phyloP scores from a whole-genome alignment of 2,888 invertebrate genomes.

The Podabrus alpinus region DNA sequence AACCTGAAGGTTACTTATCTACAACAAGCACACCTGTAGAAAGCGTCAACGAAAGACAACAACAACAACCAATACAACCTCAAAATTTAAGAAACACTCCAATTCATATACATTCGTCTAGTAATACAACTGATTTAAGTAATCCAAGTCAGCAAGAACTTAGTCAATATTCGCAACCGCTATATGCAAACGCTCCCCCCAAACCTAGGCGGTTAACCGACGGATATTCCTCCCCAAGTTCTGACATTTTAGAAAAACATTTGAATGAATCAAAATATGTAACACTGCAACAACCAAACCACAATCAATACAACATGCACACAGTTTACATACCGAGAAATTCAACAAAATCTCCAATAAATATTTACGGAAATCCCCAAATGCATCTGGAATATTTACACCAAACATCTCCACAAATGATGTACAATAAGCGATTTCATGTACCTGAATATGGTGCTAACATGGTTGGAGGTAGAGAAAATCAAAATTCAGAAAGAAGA shows the following conservation, averaged over 20 bases:
- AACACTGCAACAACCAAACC: constrained; percentile 50
- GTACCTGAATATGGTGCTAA: constrained; percentile 33
- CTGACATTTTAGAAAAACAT: constrained; percentile 61
- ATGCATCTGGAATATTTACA: constrained; percentile 32
- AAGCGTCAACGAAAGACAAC: constrained; percentile 16
- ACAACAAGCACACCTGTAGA: constrained; percentile 30
- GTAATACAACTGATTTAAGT: constrained; percentile 48
- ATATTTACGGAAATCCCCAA: constrained; percentile 39
- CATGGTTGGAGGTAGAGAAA: constrained; percentile 34
- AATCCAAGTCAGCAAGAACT: constrained; percentile 48
- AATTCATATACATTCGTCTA: constrained; percentile 47
- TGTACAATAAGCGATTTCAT: constrained; percentile 45
- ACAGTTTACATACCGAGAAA: constrained; percentile 35
- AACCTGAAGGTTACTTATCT: constrained; percentile 10
- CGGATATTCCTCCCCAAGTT: constrained; percentile 75
- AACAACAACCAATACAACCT: constrained; percentile 14
- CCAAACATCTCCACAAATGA: constrained; percentile 29
- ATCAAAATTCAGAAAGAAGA: constrained; percentile 64
- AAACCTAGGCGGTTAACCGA: constrained; percentile 82
- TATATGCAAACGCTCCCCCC: constrained; percentile 89
- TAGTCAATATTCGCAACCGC: constrained; percentile 65
- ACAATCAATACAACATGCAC: constrained; percentile 33
- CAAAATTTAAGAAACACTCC: constrained; percentile 37
- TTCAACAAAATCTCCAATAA: constrained; percentile 48
- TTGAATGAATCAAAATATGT: constrained; percentile 60